Evolutionary conservation across 2,888 invertebrate species (phyloP).

Genomic region (Perithous albicinctus): DNA sequence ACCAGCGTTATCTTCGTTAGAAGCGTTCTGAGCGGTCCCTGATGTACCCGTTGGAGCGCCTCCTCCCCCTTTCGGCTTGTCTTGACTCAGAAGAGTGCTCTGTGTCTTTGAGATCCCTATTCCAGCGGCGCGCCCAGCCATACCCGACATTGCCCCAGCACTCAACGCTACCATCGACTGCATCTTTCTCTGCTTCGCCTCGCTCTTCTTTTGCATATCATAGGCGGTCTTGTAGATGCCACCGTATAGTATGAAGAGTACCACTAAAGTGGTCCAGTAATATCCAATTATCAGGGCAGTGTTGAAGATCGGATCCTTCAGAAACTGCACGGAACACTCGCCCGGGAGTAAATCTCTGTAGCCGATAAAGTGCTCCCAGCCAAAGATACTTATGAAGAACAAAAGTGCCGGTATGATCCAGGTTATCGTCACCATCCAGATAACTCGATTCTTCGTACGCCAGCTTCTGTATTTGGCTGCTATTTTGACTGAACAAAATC

Average conservation of each 20-base stretch:
- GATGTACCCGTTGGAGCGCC: slow-evolving; percentile 85
- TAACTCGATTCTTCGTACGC: slow-evolving; percentile 96
- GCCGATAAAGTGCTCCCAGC: slow-evolving; percentile 99
- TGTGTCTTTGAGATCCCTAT: slow-evolving; percentile 93
- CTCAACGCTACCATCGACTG: slow-evolving; percentile 97
- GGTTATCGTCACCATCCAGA: slow-evolving; percentile 97
- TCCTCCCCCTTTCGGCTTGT: slow-evolving; percentile 88
- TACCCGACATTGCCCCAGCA: slow-evolving; percentile 95
- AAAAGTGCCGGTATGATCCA: slow-evolving; percentile 98
- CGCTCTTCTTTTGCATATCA: slow-evolving; percentile 98
- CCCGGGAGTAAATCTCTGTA: slow-evolving; percentile 94
- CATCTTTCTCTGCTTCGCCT: slow-evolving; percentile 98
- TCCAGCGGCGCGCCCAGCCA: slow-evolving; percentile 95
- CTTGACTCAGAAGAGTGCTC: slow-evolving; percentile 88
- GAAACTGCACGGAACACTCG: slow-evolving; percentile 98
- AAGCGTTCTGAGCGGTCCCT: slow-evolving; percentile 75
- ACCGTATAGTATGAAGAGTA: slow-evolving; percentile 97
- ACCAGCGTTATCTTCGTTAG: slow-evolving; percentile 68
- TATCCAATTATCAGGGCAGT: slow-evolving; percentile 98
- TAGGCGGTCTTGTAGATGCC: slow-evolving; percentile 99
- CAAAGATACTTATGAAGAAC: slow-evolving; percentile 99
- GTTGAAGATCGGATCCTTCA: slow-evolving; percentile 98
- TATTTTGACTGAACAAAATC: slow-evolving; percentile 99
- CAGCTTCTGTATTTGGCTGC: slow-evolving; percentile 98
- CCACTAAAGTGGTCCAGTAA: slow-evolving; percentile 98